These are phyloP conservation scores for Folsomia candida DNA, from an alignment of 2,888 invertebrate species.

Conservation along the genomic window DNA sequence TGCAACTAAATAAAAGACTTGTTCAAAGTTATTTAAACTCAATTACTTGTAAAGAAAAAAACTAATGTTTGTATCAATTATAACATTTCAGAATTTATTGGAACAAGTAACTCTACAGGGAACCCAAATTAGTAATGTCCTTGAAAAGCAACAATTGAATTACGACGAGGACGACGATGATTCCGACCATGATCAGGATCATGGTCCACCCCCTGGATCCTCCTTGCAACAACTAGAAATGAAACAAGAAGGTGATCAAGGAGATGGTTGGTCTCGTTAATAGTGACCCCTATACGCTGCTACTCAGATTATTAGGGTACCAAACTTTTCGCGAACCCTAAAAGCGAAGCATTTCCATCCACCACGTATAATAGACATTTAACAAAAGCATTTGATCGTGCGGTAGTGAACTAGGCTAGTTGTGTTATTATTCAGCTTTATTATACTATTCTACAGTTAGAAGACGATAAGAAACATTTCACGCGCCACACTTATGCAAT, in stretches of 20 bases:
- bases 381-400: not conserved
- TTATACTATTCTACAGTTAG: too few species aligned
- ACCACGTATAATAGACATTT: not conserved
- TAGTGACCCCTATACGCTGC: not conserved
- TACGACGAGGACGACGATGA: conserved; percentile 48
- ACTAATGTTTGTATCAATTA: not conserved
- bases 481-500: too few species aligned
- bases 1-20: not conserved
- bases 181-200: conserved; percentile 46
- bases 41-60: not conserved
- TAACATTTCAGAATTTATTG: conserved; percentile 40
- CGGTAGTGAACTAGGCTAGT: too few species aligned
- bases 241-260: conserved; percentile 42
- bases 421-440: not conserved
- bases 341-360: conserved; percentile 4
- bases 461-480: too few species aligned
- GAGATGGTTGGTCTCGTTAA: conserved; percentile 48
- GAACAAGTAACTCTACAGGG: conserved; percentile 44
- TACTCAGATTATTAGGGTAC: too few species aligned
- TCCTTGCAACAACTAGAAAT: conserved; percentile 35
- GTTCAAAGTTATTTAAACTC: not conserved
- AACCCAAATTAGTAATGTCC: conserved; percentile 40
- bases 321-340: too few species aligned
- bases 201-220: conserved; percentile 31
- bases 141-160: conserved; percentile 43